A percentile compares a stretch with the other conserved stretches of the same genome.
These are phyloP conservation scores for Trypoxylus dichotomus DNA, from an alignment of 1,140 invertebrate species.

Conservation along the genomic window DNA sequence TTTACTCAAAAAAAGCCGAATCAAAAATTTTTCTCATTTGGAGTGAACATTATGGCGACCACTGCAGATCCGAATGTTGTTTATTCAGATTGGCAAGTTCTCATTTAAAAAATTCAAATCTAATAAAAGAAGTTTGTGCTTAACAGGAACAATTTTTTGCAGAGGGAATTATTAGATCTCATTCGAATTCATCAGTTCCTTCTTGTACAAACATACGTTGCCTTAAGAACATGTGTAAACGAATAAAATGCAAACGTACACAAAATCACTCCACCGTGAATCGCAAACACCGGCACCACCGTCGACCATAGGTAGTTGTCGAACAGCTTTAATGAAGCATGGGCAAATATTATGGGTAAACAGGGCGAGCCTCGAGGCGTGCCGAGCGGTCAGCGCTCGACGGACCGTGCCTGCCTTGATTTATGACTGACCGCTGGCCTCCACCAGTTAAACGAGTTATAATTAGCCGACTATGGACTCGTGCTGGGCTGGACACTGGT, in stretches of 20 bases:
- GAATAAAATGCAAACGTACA: neutral
- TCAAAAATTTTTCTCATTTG: no score
- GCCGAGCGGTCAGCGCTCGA: slow-evolving; percentile 39
- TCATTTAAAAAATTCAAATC: no score
- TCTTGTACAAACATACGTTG: neutral
- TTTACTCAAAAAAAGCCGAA: no score
- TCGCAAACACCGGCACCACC: no score
- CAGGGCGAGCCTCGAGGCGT: slow-evolving; percentile 44
- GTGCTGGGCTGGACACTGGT: slow-evolving; percentile 51
- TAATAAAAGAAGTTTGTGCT: no score
- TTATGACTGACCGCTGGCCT: slow-evolving; percentile 44
- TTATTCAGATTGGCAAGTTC: no score
- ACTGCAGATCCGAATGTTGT: no score
- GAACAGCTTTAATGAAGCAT: slow-evolving; percentile 28
- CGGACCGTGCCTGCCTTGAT: slow-evolving; percentile 41
- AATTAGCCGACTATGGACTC: slow-evolving; percentile 48
- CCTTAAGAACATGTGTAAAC: slow-evolving; percentile 1
- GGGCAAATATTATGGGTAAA: slow-evolving; percentile 52
- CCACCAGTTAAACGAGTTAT: slow-evolving; percentile 37
- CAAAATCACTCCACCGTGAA: neutral
- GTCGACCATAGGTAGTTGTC: no score
- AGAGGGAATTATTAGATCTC: no score
- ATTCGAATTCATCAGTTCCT: neutral
- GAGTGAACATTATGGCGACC: no score
- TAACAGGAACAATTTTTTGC: no score